phyloP scores from a whole-genome alignment of 1,140 invertebrate species.

The Calephelis nemesis region DNA sequence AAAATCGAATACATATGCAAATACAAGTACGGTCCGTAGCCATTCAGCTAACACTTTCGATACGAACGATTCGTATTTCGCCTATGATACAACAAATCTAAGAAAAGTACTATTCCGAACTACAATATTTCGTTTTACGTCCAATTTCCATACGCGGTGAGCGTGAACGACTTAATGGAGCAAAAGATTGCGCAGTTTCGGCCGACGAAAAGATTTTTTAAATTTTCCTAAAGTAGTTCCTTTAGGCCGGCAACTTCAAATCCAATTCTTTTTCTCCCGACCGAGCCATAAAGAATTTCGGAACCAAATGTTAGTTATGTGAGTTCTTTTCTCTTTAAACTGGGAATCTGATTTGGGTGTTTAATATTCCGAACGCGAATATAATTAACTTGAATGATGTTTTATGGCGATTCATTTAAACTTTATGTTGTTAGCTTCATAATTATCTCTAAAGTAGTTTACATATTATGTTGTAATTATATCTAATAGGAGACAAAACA shows the following conservation, averaged over 20 bases:
- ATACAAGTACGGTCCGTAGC: constrained; percentile 26
- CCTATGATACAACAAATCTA: constrained; percentile 40
- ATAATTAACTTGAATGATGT: background rate
- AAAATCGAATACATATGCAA: constrained; percentile 22
- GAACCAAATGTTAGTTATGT: constrained; percentile 20
- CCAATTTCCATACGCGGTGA: constrained; percentile 69
- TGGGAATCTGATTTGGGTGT: background rate
- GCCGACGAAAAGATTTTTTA: constrained; percentile 48
- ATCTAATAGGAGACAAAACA: no score
- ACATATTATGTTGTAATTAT: no score
- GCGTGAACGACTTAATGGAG: constrained; percentile 67
- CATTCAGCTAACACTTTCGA: constrained; percentile 17
- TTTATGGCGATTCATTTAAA: background rate
- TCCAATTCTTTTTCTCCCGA: constrained; percentile 27
- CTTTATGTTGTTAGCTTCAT: no score
- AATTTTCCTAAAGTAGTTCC: constrained; percentile 38
- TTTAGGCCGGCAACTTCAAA: constrained; percentile 33
- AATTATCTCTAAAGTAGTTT: no score
- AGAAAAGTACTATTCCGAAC: constrained; percentile 50
- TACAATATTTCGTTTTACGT: constrained; percentile 64
- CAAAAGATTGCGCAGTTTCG: constrained; percentile 61
- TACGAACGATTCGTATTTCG: background rate
- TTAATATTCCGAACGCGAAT: constrained; percentile 9
- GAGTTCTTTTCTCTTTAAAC: constrained; percentile 9
- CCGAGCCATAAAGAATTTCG: constrained; percentile 23